phyloP scores from a whole-genome alignment of 2,113 vertebrate species.

The Psilopogon haemacephalus region DNA sequence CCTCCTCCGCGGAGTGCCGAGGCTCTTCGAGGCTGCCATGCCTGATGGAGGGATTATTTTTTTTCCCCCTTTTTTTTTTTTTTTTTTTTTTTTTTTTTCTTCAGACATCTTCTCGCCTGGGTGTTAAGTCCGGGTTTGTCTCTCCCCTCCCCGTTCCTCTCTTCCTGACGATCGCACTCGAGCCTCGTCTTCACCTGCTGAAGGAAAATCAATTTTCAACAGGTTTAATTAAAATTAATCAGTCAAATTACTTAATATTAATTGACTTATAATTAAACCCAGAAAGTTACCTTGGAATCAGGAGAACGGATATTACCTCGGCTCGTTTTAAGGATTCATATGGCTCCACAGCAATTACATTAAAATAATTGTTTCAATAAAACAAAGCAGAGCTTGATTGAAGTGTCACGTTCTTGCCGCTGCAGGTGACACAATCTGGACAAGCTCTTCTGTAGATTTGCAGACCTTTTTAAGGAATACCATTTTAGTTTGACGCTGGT shows the following conservation, averaged over 20 bases:
- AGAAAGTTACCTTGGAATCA: slow-evolving; percentile 75
- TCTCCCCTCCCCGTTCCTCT: background rate
- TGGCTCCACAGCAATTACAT: slow-evolving; percentile 53
- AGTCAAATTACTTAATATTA: slow-evolving; percentile 73
- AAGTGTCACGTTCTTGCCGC: background rate
- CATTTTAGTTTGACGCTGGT: background rate
- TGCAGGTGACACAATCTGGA: slow-evolving; percentile 4
- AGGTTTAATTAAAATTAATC: slow-evolving; percentile 79
- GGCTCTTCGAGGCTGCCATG: background rate
- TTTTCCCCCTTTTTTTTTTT: no score
- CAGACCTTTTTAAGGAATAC: slow-evolving; percentile 7
- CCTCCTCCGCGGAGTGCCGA: background rate
- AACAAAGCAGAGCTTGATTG: slow-evolving; percentile 3
- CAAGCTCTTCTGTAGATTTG: background rate
- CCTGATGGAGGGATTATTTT: background rate
- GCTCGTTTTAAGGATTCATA: slow-evolving; percentile 32
- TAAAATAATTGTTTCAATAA: slow-evolving; percentile 51
- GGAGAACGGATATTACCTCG: slow-evolving; percentile 37
- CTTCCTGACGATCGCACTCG: slow-evolving; percentile 24
- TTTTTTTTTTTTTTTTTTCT: background rate
- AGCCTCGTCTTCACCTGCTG: slow-evolving; percentile 55
- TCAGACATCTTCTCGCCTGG: slow-evolving; percentile 45
- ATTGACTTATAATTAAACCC: slow-evolving; percentile 77
- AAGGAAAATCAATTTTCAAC: slow-evolving; percentile 72
- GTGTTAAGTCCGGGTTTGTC: background rate